These are phyloP conservation scores for Lophotis ruficrista DNA, from an alignment of 2,113 vertebrate genomes.

Conservation along the genomic window DNA sequence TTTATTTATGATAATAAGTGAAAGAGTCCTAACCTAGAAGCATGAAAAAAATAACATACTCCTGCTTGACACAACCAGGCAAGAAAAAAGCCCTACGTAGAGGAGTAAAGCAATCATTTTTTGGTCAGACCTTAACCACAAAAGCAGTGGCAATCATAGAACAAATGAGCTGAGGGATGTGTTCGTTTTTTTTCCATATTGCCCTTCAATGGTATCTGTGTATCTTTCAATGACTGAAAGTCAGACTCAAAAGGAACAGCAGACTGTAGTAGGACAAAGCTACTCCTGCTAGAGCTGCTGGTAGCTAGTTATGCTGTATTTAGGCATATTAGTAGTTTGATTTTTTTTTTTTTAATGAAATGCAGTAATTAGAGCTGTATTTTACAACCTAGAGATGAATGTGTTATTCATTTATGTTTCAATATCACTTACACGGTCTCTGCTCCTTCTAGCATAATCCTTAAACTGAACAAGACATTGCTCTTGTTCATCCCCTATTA, in stretches of 20 bases:
- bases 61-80: background rate
- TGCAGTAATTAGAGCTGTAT: background rate
- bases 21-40: background rate
- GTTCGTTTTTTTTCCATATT: background rate
- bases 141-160: background rate
- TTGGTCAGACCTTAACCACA: background rate
- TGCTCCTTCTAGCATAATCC: background rate
- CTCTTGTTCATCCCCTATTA: background rate
- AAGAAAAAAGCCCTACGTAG: background rate
- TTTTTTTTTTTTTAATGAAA: background rate
- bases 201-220: background rate
- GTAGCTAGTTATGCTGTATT: background rate
- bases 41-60: background rate
- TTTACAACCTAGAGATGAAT: background rate
- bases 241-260: background rate
- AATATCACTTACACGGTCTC: background rate
- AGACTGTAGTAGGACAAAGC: background rate
- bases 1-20: background rate
- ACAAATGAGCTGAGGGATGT: background rate
- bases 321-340: background rate
- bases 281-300: background rate
- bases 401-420: background rate
- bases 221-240: background rate
- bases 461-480: background rate
- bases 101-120: background rate